These are phyloP conservation scores for Rhipidura dahli DNA, from an alignment of 2,113 vertebrate species.

Conservation along the genomic window DNA sequence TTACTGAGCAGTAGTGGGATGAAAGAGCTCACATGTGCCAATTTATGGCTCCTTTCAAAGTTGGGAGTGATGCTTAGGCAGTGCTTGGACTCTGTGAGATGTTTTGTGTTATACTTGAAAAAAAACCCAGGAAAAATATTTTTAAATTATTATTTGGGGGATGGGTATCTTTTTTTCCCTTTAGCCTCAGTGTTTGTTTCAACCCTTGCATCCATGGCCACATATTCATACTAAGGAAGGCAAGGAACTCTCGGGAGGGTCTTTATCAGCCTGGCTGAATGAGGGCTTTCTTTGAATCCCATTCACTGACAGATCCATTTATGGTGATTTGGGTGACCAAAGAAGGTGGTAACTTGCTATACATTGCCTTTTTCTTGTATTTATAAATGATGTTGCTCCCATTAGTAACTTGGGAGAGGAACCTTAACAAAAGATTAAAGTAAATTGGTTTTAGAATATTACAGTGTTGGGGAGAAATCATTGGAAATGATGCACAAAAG, in stretches of 20 bases:
- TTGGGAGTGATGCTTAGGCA: not conserved
- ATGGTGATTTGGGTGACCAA: not conserved
- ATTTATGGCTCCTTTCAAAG: not conserved
- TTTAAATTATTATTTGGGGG: not conserved
- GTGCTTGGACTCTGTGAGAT: not conserved
- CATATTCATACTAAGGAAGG: not conserved
- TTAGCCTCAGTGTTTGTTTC: not conserved
- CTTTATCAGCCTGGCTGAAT: not conserved
- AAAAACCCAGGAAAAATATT: not conserved
- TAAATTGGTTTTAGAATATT: not conserved
- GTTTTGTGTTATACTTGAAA: not conserved
- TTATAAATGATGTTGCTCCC: not conserved
- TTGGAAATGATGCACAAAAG: not conserved
- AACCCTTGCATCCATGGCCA: fast-evolving
- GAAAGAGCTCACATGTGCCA: not conserved
- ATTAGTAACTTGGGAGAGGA: not conserved
- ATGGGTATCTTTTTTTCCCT: not conserved
- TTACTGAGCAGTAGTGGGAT: not conserved
- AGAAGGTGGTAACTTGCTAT: not conserved
- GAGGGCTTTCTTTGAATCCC: not conserved
- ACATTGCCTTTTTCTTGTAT: not conserved
- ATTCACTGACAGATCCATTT: not conserved
- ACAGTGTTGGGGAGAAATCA: fast-evolving
- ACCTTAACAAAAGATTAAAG: not conserved
- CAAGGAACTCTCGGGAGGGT: not conserved